A percentile compares a stretch with the other conserved stretches of the same genome.
phyloP scores from a whole-genome alignment of 2,797 vertebrate species.

The Onychomys torridus region DNA sequence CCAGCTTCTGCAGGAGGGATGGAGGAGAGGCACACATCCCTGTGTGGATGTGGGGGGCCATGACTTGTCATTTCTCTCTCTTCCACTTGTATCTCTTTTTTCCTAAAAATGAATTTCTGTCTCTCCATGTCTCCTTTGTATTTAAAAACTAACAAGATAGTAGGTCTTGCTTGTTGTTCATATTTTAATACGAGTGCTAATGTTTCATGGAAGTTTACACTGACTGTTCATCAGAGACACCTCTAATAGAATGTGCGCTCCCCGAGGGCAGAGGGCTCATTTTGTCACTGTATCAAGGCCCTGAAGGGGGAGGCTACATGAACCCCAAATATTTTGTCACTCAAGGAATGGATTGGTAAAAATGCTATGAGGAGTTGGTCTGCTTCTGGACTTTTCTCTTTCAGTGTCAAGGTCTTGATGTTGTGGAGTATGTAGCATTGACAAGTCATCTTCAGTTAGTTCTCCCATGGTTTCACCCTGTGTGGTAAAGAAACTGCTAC shows the following conservation, averaged over 20 bases:
- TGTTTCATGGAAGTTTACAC: slow-evolving; percentile 54
- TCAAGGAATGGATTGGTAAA: not conserved
- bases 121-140: not conserved
- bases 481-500: not conserved
- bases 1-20: not conserved
- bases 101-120: slow-evolving; percentile 37
- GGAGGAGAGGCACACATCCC: not conserved
- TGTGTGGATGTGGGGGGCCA: not conserved
- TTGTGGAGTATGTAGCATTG: not conserved
- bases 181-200: slow-evolving; percentile 54
- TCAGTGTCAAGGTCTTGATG: slow-evolving; percentile 23
- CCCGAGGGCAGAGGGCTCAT: not conserved
- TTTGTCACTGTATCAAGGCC: not conserved
- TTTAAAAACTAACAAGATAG: slow-evolving; percentile 10
- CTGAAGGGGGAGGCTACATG: not conserved
- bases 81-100: not conserved
- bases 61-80: not conserved
- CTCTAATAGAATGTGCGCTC: slow-evolving; percentile 42
- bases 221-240: slow-evolving; percentile 13
- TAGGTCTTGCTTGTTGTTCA: slow-evolving; percentile 39
- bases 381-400: not conserved
- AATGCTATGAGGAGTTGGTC: not conserved
- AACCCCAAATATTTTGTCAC: not conserved
- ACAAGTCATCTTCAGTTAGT: slow-evolving; percentile 7
- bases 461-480: slow-evolving; percentile 7